These are phyloP conservation scores for Bradypodion pumilum DNA, from an alignment of 2,797 vertebrate species.

Conservation along the genomic window DNA sequence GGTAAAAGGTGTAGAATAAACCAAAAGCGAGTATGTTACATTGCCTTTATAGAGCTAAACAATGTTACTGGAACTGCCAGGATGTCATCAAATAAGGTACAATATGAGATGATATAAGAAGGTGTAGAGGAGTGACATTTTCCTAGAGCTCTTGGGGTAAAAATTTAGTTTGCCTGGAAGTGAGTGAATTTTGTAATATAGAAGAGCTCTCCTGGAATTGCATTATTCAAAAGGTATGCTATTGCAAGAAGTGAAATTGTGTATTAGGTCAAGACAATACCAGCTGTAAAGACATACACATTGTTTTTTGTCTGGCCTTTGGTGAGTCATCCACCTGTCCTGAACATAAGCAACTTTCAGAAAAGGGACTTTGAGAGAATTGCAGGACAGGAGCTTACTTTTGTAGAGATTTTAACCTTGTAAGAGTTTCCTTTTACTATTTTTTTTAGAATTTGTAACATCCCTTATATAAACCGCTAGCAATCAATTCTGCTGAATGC, in stretches of 20 bases:
- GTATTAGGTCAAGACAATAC: neutral
- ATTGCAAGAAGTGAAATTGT: neutral
- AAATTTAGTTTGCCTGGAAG: constrained; percentile 6
- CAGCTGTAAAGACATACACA: neutral
- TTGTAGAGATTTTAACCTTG: neutral
- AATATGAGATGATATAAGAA: constrained; percentile 7
- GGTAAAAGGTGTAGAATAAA: neutral
- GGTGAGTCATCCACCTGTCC: neutral
- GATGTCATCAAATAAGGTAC: neutral
- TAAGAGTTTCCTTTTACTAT: neutral
- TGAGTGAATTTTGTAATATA: neutral
- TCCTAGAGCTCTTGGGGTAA: neutral
- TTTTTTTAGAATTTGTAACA: neutral
- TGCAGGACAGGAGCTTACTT: neutral
- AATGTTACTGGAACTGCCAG: neutral
- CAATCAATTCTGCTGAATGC: neutral
- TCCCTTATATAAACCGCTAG: neutral
- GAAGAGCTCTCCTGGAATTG: neutral
- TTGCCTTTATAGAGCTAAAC: neutral
- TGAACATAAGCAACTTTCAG: neutral
- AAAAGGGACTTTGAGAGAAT: neutral
- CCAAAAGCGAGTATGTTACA: neutral
- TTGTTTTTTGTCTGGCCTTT: neutral
- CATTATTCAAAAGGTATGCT: neutral
- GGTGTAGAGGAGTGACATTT: neutral